phyloP scores from a whole-genome alignment of 1,140 invertebrate species.

The Drosophila busckii region DNA sequence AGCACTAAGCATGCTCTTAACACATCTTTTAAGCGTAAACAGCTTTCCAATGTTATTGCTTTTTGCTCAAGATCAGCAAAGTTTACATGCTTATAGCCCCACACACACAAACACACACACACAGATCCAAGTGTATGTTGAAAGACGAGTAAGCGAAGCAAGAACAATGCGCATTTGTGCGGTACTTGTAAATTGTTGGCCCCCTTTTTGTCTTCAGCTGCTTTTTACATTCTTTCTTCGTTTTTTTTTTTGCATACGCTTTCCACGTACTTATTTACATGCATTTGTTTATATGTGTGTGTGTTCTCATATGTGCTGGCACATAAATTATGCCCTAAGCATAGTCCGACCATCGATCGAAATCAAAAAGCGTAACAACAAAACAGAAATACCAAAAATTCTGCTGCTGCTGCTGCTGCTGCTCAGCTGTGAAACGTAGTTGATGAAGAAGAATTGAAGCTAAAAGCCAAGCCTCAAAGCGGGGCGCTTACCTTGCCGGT shows the following conservation, averaged over 20 bases:
- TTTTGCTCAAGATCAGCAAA: too few species aligned
- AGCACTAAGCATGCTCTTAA: too few species aligned
- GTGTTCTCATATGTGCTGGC: not conserved
- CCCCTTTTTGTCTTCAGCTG: slow-evolving; percentile 6
- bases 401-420: slow-evolving; percentile 30
- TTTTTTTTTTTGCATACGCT: slow-evolving; percentile 48
- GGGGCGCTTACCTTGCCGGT: slow-evolving; percentile 48
- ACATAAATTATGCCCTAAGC: slow-evolving; percentile 37
- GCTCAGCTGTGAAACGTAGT: slow-evolving; percentile 58
- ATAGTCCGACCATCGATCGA: slow-evolving; percentile 54
- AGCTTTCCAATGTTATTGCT: too few species aligned
- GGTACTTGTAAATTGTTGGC: slow-evolving; percentile 57
- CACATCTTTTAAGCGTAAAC: too few species aligned
- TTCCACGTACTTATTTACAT: slow-evolving; percentile 10
- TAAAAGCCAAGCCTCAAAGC: slow-evolving; percentile 10
- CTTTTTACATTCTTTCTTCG: not conserved
- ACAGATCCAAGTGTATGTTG: slow-evolving; percentile 2
- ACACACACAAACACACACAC: too few species aligned
- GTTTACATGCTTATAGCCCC: too few species aligned
- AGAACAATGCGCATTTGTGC: slow-evolving; percentile 67
- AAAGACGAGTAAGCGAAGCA: slow-evolving; percentile 1
- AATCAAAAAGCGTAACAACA: slow-evolving; percentile 72
- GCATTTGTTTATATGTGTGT: not conserved
- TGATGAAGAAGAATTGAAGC: not conserved
- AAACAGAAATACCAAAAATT: slow-evolving; percentile 70